These are phyloP conservation scores for Atrina japonica DNA, from an alignment of 2,888 invertebrate genomes.

Conservation along the genomic window DNA sequence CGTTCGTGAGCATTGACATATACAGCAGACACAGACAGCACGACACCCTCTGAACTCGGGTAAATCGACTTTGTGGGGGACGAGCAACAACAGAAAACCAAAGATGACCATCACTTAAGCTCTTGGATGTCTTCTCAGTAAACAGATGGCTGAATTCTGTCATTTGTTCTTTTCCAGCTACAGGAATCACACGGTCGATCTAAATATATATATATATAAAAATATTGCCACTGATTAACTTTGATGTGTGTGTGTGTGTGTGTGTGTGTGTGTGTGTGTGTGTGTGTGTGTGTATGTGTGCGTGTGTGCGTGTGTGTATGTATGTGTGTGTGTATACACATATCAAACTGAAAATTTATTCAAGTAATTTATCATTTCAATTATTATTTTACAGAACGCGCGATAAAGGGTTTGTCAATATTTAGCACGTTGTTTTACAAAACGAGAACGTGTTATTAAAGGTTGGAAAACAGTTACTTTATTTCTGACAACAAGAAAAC, in stretches of 20 bases:
- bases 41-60: constrained; percentile 81
- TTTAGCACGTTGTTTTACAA: too few species aligned
- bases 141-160: constrained; percentile 81
- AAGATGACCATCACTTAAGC: constrained; percentile 82
- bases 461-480: too few species aligned
- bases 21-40: constrained; percentile 82
- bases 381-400: too few species aligned
- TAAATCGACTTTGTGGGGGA: constrained; percentile 82
- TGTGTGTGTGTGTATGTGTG: too few species aligned
- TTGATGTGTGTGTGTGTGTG: not conserved
- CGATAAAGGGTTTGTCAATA: too few species aligned
- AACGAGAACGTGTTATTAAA: too few species aligned
- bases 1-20: constrained; percentile 82
- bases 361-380: too few species aligned
- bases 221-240: not conserved
- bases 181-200: constrained; percentile 82
- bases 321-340: too few species aligned
- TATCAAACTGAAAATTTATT: too few species aligned
- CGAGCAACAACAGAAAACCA: constrained; percentile 83
- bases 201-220: constrained; percentile 49
- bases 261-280: not conserved
- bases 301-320: too few species aligned
- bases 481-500: too few species aligned
- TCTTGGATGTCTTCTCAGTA: constrained; percentile 78
- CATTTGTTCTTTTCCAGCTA: constrained; percentile 81